phyloP scores from a whole-genome alignment of 2,888 invertebrate genomes.

The Papilio demoleus region DNA sequence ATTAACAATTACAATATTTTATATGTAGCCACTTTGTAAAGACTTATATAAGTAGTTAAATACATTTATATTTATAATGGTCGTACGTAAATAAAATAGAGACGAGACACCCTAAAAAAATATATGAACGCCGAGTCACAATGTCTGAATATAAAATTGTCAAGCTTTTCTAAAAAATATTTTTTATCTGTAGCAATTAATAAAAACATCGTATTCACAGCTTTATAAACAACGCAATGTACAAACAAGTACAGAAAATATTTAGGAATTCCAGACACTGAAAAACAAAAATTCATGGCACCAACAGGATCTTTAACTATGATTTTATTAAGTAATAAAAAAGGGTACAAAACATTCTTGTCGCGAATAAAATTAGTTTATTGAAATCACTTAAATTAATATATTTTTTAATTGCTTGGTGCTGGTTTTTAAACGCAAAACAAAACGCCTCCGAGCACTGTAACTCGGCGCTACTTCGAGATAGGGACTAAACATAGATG shows the following conservation, averaged over 20 bases:
- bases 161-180: neutral
- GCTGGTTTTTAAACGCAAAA: neutral
- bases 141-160: constrained; percentile 33
- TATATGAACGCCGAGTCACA: constrained; percentile 62
- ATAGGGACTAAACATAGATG: constrained; percentile 44
- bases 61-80: constrained; percentile 59
- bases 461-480: constrained; percentile 47
- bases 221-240: neutral
- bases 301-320: neutral
- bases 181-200: neutral
- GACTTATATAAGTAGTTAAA: constrained; percentile 53
- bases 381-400: neutral
- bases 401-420: no score
- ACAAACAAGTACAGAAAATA: neutral
- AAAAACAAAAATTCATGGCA: constrained; percentile 2
- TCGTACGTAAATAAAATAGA: constrained; percentile 54
- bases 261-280: neutral
- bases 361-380: no score
- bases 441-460: constrained; percentile 30
- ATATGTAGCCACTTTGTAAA: constrained; percentile 77
- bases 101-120: constrained; percentile 65
- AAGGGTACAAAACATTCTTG: neutral
- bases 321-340: neutral
- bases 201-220: neutral
- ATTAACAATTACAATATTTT: constrained; percentile 71